phyloP scores from a whole-genome alignment of 2,797 vertebrate genomes.

The Margarornis squamiger region DNA sequence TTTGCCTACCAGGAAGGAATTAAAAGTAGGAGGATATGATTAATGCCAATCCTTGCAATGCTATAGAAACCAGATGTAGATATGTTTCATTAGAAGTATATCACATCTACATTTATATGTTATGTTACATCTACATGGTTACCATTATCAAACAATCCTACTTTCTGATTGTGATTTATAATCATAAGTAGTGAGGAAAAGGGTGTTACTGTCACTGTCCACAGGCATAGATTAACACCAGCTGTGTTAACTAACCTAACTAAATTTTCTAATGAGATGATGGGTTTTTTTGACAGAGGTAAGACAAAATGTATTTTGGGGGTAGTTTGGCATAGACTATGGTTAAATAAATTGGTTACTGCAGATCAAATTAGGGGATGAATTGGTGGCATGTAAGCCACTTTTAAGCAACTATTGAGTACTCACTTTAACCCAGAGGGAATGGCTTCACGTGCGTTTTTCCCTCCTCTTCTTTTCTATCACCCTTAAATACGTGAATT shows the following conservation, averaged over 20 bases:
- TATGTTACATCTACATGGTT: neutral
- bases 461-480: neutral
- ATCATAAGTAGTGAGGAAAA: neutral
- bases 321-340: neutral
- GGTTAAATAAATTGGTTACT: neutral
- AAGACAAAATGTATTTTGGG: neutral
- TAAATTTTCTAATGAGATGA: neutral
- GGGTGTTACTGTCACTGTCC: neutral
- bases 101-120: neutral
- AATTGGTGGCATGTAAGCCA: neutral
- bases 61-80: conserved; percentile 41
- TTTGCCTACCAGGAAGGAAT: conserved; percentile 26
- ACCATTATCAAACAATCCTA: neutral
- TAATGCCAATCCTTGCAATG: neutral
- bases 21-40: conserved; percentile 49
- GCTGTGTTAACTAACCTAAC: neutral
- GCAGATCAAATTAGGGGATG: neutral
- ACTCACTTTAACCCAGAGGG: neutral
- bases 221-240: neutral
- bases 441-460: neutral
- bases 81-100: neutral
- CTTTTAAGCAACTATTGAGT: neutral
- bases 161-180: neutral
- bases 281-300: neutral
- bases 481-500: neutral